Base-by-base conservation (phyloP, 2,888 invertebrate species). In the Eupeodes luniger region DNA sequence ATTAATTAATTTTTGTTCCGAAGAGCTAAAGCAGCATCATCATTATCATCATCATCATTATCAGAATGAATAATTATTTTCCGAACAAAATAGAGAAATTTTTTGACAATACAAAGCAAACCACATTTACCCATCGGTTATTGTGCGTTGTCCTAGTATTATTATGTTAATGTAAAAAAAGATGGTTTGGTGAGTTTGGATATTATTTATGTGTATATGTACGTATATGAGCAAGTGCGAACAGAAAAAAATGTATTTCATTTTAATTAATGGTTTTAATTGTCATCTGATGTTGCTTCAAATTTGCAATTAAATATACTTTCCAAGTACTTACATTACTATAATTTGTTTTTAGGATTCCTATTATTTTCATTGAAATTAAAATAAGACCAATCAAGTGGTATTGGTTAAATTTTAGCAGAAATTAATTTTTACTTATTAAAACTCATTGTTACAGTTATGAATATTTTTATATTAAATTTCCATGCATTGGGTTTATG, bases 1-100 rank as follows among this genome's bases (percentile, higher is more conserved):
- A 81, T 74, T 78, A 85, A 77, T 85, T 81, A 81, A 74, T 59
- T 34, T 81, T 85, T 78, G 72, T 72, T 14, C 14, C 12, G 72
- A 34, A 40, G 40, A 40, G 40, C 6, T 3, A 14, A 3, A 77
- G 12, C 61, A 64, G 7, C 47, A 47, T 11, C 47, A 47, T 47
- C 7, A 77, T 12, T 49, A 64, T 47, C 47, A 47, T 47, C 47
- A 47, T 47, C 47, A 47, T 47, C 12, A 34, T 5, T 5, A 34
- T n/a, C 59, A 59, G 14, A 36, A 40, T 55, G 66, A 77, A 55
- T 72, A 81, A 81, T 85, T 85, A 85, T 77, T 66, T 27, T 76
- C 14, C 55, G 44, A 57, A 67, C 16, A 70, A 34, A 53, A 12
- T 11, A 76, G 10, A 57, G 49, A 19, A 62, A 44, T 75, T 78